Percentiles rank a stretch among this genome's conserved stretches.
These are phyloP conservation scores for Drosophila bocki DNA, from an alignment of 1,140 invertebrate species.

Conservation along the genomic window DNA sequence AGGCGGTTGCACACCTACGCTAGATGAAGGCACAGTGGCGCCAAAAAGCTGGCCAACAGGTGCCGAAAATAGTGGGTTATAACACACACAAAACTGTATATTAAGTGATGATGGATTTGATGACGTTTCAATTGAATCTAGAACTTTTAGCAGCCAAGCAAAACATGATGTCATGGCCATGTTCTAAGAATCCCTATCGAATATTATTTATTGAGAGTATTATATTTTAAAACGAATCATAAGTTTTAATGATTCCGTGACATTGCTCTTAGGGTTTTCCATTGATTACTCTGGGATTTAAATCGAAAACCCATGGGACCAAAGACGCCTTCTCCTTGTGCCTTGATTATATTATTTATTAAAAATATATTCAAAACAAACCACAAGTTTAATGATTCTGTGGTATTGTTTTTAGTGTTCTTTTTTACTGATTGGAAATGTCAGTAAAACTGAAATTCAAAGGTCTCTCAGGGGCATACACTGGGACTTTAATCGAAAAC, in stretches of 20 bases:
- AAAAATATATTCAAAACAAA: too few relatives aligned
- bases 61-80: neutral
- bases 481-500: neutral
- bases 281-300: too few relatives aligned
- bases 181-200: neutral
- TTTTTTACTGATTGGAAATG: too few relatives aligned
- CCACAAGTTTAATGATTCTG: too few relatives aligned
- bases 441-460: neutral
- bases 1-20: constrained; percentile 62
- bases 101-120: neutral
- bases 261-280: too few relatives aligned
- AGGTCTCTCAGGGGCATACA: neutral
- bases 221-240: neutral
- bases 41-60: constrained; percentile 25
- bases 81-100: neutral
- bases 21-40: constrained; percentile 52
- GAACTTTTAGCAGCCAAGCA: neutral
- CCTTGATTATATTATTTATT: too few relatives aligned
- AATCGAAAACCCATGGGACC: too few relatives aligned
- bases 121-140: constrained; percentile 1
- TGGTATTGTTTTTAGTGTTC: too few relatives aligned
- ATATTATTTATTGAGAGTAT: neutral
- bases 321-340: too few relatives aligned
- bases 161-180: neutral
- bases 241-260: neutral